These are phyloP conservation scores for Aphrocallistes beatrix DNA, from an alignment of 37 sponge, comb jelly and placozoan genomes.

Conservation along the genomic window DNA sequence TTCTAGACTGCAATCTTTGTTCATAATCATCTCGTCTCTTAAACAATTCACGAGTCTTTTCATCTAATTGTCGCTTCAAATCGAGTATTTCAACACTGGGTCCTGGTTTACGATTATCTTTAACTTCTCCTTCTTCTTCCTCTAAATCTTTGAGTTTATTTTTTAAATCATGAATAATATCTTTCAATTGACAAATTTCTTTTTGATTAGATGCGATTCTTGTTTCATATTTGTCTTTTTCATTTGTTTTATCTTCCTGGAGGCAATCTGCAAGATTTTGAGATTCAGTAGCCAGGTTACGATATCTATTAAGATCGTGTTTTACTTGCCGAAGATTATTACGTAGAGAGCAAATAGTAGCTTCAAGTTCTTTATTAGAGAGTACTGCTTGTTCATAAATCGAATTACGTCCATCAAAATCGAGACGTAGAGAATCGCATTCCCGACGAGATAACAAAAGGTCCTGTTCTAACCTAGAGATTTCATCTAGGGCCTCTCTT, in stretches of 20 bases:
- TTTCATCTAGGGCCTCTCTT: neutral
- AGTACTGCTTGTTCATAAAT: neutral
- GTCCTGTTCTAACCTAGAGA: neutral
- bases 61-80: slow-evolving; percentile 21
- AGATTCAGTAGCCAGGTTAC: neutral
- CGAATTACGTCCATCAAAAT: neutral
- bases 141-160: neutral
- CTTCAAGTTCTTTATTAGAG: neutral
- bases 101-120: neutral
- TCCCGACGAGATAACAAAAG: neutral
- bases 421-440: neutral
- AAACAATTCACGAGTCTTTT: neutral
- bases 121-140: slow-evolving; percentile 13
- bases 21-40: slow-evolving; percentile 22
- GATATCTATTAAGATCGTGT: neutral
- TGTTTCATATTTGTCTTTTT: neutral
- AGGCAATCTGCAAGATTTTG: neutral
- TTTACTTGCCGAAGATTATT: neutral
- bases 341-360: neutral
- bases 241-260: neutral
- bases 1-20: neutral
- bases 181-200: neutral
- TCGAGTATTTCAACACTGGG: neutral
- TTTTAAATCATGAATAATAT: neutral
- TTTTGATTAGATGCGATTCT: neutral